Evolutionary conservation across 2,797 vertebrate genomes (phyloP), one percentile per base, ranked within the genome.

Genomic region (Cryptoblepharus egeriae): DNA sequence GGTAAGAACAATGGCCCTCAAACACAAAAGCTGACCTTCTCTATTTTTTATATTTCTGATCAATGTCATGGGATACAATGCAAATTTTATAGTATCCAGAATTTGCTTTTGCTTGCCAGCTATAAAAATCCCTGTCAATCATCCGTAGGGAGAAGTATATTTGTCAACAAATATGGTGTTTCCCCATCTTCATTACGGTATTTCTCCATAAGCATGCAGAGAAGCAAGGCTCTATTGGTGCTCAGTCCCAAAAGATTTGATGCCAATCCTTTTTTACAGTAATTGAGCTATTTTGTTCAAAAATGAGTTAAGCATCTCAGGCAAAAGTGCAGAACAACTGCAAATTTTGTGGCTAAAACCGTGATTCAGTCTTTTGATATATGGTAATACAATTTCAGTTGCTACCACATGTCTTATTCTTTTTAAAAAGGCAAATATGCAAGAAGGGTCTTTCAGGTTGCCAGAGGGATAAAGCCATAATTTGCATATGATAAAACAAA

Each of bases 141-240:
- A 77, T 84, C 79, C 83, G 64, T 82, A 85, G 63, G 81, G 58
- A 84, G 39, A 70, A 75, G 8, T 28, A 20, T 86, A 89, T 90
- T 82, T 20, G 26, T 79, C 39, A 26, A n/a, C 82, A 30, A 77
- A 72, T 2, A n/a, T 83, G 13, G 11, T 85, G 90, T 82, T 88
- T n/a, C 16, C 10, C 32, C 5, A 18, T 5, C 37, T 87, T 79
- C 73, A 71, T 80, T 65, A 26, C 55, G 52, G 0, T 81, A n/a
- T 88, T 82, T 70, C 75, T 89, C 88, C 85, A 84, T 87, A 87
- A 84, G 55, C 8, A 32, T 82, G 58, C 39, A 65, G 81, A 87
- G 77, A 85, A 93, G 86, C 35, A 85, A 88, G 65, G 69, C 88
- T 92, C 81, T 90, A 75, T 79, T 7, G 69, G 63, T 85, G 75